Evolutionary conservation across 2,888 invertebrate genomes (phyloP).

Genomic region (Zhuqinia jingwanae): DNA sequence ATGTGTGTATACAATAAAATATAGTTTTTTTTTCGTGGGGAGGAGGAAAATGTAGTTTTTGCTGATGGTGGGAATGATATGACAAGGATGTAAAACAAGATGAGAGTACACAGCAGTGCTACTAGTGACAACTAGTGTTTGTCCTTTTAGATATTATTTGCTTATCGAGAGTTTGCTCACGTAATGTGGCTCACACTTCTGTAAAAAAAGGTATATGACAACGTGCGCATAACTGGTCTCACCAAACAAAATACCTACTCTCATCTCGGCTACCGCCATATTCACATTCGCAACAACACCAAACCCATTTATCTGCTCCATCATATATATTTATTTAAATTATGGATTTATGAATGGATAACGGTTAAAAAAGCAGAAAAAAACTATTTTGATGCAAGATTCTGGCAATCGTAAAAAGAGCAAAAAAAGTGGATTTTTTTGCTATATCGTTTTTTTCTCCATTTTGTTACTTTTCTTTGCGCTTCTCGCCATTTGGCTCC

Average conservation of each 20-base stretch:
- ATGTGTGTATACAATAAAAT: not conserved
- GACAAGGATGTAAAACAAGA: too few relatives aligned
- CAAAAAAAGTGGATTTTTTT: conserved; percentile 23
- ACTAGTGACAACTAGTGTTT: not conserved
- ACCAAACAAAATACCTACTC: too few relatives aligned
- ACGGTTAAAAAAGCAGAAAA: conserved; percentile 12
- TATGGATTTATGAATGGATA: conserved; percentile 24
- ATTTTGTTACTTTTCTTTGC: conserved; percentile 32
- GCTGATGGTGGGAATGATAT: not conserved
- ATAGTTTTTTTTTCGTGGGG: too few relatives aligned
- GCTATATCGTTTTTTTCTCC: conserved; percentile 51
- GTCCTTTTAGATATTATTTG: conserved; percentile 55
- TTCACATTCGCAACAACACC: too few relatives aligned
- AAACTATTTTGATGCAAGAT: not conserved
- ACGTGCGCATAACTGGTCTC: too few relatives aligned
- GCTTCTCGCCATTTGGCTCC: not conserved
- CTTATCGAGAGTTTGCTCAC: conserved; percentile 66
- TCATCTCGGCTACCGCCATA: too few relatives aligned
- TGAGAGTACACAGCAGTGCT: too few relatives aligned
- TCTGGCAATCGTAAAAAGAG: not conserved
- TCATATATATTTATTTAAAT: not conserved
- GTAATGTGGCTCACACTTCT: not conserved
- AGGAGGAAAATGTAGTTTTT: too few relatives aligned
- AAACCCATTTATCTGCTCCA: conserved; percentile 13
- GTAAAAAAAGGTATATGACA: too few relatives aligned